phyloP scores from a whole-genome alignment of 2,797 vertebrate species.

The Crocidura indochinensis region DNA sequence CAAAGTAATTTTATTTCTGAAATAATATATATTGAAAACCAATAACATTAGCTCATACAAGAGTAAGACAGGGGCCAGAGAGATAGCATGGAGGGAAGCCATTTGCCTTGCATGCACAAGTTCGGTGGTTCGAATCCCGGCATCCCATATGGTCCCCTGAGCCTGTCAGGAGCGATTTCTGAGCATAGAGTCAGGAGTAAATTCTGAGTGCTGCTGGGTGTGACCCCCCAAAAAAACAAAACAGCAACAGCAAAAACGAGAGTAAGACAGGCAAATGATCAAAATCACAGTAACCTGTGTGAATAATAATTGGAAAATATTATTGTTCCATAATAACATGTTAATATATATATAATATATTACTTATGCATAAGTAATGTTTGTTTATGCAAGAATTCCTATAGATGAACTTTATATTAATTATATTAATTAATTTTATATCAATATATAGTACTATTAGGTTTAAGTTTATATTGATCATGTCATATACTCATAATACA shows the following conservation, averaged over 20 bases:
- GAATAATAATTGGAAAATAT: constrained; percentile 18
- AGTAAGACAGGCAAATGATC: background rate
- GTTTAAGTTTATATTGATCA: constrained; percentile 23
- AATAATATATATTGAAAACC: constrained; percentile 5
- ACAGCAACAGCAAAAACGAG: no score
- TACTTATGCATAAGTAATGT: constrained; percentile 42
- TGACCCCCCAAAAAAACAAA: no score
- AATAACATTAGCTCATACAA: background rate
- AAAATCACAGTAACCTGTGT: background rate
- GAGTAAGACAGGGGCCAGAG: background rate
- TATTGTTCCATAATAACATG: background rate
- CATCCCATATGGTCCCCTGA: no score
- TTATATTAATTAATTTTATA: constrained; percentile 25
- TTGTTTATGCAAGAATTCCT: background rate
- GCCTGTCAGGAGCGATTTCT: no score
- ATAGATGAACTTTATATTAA: background rate
- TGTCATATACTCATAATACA: background rate
- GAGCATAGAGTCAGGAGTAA: no score
- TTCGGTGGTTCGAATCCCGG: no score
- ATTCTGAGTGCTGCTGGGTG: no score
- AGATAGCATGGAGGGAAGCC: no score
- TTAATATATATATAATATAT: background rate
- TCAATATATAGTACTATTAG: constrained; percentile 40
- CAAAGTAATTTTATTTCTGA: constrained; percentile 35
- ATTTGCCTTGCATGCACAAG: no score